A percentile compares a stretch with the other conserved stretches of the same genome.
These are phyloP conservation scores for Carlito syrichta DNA, from an alignment of 2,113 vertebrate genomes.

Conservation along the genomic window DNA sequence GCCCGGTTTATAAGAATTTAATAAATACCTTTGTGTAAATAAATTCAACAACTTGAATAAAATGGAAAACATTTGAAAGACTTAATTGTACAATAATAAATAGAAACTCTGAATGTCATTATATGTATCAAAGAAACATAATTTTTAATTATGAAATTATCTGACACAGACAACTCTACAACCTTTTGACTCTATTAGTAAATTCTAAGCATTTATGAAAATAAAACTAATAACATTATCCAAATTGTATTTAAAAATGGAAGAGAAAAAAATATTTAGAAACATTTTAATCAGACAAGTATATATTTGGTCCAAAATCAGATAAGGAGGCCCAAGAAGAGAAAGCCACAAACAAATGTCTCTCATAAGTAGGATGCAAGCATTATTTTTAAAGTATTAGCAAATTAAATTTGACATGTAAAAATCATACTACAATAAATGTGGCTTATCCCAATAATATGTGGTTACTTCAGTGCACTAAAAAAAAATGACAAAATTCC, in stretches of 20 bases:
- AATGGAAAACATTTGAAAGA: not conserved
- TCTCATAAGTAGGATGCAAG: not conserved
- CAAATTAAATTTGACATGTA: not conserved
- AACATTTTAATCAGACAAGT: not conserved
- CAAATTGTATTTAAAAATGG: not conserved
- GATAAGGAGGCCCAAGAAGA: not conserved
- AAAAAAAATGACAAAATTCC: not conserved
- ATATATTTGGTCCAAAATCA: not conserved
- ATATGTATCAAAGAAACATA: not conserved
- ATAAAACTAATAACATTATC: not conserved
- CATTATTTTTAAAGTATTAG: not conserved
- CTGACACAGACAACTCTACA: not conserved
- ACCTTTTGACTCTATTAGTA: not conserved
- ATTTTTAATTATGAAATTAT: not conserved
- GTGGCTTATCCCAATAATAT: not conserved
- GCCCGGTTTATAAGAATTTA: too few species aligned
- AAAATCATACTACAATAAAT: not conserved
- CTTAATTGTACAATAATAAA: not conserved
- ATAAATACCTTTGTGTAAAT: not conserved
- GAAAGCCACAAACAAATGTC: not conserved
- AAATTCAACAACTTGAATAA: not conserved
- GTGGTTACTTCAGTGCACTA: not conserved
- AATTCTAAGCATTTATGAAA: not conserved
- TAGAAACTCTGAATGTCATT: not conserved
- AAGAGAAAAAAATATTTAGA: not conserved